Evolutionary conservation across 2,888 invertebrate genomes (phyloP), one percentile per base, ranked within the genome.

Genomic region (Hypercompe scribonia): DNA sequence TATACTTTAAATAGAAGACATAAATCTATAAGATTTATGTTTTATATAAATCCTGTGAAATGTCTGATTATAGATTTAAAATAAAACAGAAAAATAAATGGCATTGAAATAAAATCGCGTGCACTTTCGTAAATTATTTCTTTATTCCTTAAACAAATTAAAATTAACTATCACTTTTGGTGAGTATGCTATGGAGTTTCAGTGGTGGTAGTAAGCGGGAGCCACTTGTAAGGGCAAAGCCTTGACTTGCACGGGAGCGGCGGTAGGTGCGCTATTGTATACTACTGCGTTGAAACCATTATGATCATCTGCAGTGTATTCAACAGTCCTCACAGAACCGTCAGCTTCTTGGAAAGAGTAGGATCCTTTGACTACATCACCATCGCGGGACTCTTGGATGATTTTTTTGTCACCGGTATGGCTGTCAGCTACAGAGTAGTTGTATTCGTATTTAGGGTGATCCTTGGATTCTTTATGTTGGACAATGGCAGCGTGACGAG

Each of bases 331-430:
- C 88, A 95, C 87, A 89, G 96, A 96, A 86, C 96, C 96, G 86
- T 96, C 96, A 68, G 96, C 95, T 86, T 96, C 96, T 79, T 94
- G 93, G 83, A 96, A 90, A 28, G 95, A 95, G 93, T 96, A 96
- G n/a, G 94, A 93, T 83, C 96, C 96, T 87, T 95, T 95, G 78
- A 96, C 96, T 2, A 92, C 94, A 82, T 96, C 96, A 65, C 96
- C 96, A 82, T 96, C 96, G 79, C 95, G 93, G 76, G 87, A 82
- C 87, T 96, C 96, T 78, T 96, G 94, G 88, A 96, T 96, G 76
- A 93, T 92, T 91, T 96, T 96, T 90, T 95, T 93, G 91, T 96
- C 96, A 66, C 96, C 96, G 87, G 96, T 96, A 89, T 96, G 96
- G 31, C 94, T 91, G 87, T 96, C 96, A 79, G 95, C 92, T 3